Percentiles rank a stretch among this genome's conserved stretches.
phyloP scores from a whole-genome alignment of 1,140 invertebrate genomes.

The Danaus plexippus region DNA sequence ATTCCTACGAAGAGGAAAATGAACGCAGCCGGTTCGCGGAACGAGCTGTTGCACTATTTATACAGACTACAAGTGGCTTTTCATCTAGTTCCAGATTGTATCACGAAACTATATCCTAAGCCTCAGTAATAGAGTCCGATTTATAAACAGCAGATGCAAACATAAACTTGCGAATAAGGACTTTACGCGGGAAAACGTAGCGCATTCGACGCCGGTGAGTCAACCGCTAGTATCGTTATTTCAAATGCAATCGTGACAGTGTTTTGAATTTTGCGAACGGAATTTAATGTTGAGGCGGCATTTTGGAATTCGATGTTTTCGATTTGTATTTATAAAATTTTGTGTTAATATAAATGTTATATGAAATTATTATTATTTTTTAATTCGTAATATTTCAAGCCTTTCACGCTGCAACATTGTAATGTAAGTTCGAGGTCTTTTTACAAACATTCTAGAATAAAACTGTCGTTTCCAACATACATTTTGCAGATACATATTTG shows the following conservation, averaged over 20 bases:
- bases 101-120: slow-evolving; percentile 25
- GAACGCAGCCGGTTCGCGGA: slow-evolving; percentile 54
- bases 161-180: slow-evolving; percentile 19
- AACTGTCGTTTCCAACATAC: too few species aligned
- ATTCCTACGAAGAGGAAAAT: slow-evolving; percentile 62
- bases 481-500: too few species aligned
- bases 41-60: slow-evolving; percentile 61
- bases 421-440: too few species aligned
- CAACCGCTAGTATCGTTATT: slow-evolving; percentile 41
- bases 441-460: too few species aligned
- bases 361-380: too few species aligned
- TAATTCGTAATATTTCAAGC: too few species aligned
- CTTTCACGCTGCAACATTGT: too few species aligned
- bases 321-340: too few species aligned
- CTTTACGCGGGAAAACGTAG: slow-evolving; percentile 54
- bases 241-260: slow-evolving; percentile 44
- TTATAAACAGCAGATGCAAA: too few species aligned
- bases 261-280: slow-evolving; percentile 35
- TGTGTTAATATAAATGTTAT: too few species aligned
- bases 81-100: not conserved
- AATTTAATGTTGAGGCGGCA: slow-evolving; percentile 24
- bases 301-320: too few species aligned
- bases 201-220: slow-evolving; percentile 47
- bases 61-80: slow-evolving; percentile 31
- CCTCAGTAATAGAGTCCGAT: not conserved